Evolutionary conservation across 2,797 vertebrate species (phyloP), one percentile per base, ranked within the genome.

Genomic region (Babyrousa celebensis): DNA sequence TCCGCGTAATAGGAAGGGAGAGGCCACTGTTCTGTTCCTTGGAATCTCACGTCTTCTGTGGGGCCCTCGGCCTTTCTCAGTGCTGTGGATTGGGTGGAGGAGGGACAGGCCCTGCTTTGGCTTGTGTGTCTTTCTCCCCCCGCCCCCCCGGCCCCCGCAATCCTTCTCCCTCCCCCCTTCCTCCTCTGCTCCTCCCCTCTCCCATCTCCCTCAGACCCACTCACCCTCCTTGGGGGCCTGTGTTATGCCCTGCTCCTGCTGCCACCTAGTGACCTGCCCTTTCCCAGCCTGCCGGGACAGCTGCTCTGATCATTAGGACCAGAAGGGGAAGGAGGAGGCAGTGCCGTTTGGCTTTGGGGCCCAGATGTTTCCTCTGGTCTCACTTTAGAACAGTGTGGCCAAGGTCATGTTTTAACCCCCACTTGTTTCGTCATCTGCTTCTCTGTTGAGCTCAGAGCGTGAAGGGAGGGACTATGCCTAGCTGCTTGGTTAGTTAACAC

Each of bases 381-480:
- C 58, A 80, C 88, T 52, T 60, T 40, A 16, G 48, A 58, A 6
- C 56, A 0, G 2, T 11, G 68, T 11, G 7, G 67, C 25, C 23
- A 0, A 27, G 62, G 36, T 27, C 29, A 1, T 18, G 25, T 16
- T 67, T 48, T 17, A 32, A 16, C n/a, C 25, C 18, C 32, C 20
- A 9, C 14, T 15, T 10, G 15, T 11, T 17, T 43, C 48, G 14
- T 1, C 6, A 1, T 25, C 58, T 16, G 21, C 43, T 21, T 75
- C 12, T 86, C 20, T 4, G 0, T 0, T 0, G 27, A 32, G 58
- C 40, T 29, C 17, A 8, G 12, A 58, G 27, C 17, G 0, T 3
- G 14, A 43, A 56, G n/a, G 67, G 83, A 75, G 67, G 82, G 40
- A 43, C 23, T 15, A 60, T 18, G 48, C 83, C 25, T 48, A 7